phyloP scores from a whole-genome alignment of 1,140 invertebrate species.

The Spodoptera frugiperda region DNA sequence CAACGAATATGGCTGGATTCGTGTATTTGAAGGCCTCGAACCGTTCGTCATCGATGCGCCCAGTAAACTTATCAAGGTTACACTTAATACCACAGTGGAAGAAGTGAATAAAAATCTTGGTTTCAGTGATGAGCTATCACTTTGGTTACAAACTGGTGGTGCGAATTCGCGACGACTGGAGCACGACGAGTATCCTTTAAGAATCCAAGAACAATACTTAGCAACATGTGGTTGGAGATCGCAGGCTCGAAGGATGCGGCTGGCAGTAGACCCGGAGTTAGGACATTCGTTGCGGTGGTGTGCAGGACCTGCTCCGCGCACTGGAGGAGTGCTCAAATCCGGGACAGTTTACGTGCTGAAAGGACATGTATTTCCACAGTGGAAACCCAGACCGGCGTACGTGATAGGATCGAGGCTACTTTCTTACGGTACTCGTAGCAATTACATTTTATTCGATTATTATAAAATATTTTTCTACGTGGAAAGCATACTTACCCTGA shows the following conservation, averaged over 20 bases:
- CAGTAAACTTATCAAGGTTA: slow-evolving; percentile 87
- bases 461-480: background rate
- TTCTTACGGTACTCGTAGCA: slow-evolving; percentile 81
- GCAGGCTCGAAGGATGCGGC: slow-evolving; percentile 85
- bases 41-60: slow-evolving; percentile 79
- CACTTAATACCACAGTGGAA: slow-evolving; percentile 86
- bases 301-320: slow-evolving; percentile 85
- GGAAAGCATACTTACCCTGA: background rate
- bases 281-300: slow-evolving; percentile 88
- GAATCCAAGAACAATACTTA: slow-evolving; percentile 89
- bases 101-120: slow-evolving; percentile 88
- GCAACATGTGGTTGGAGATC: slow-evolving; percentile 87
- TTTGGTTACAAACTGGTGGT: slow-evolving; percentile 89
- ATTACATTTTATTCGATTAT: background rate
- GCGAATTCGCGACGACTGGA: slow-evolving; percentile 86
- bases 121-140: slow-evolving; percentile 86
- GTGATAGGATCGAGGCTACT: slow-evolving; percentile 88
- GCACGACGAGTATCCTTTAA: slow-evolving; percentile 86
- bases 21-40: slow-evolving; percentile 88
- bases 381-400: slow-evolving; percentile 88
- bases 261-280: slow-evolving; percentile 89
- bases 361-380: slow-evolving; percentile 90
- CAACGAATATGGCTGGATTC: slow-evolving; percentile 86
- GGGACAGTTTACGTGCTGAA: slow-evolving; percentile 88
- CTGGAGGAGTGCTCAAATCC: slow-evolving; percentile 85